phyloP scores from a whole-genome alignment of 1,140 invertebrate genomes.

The Aporrectodea caliginosa region DNA sequence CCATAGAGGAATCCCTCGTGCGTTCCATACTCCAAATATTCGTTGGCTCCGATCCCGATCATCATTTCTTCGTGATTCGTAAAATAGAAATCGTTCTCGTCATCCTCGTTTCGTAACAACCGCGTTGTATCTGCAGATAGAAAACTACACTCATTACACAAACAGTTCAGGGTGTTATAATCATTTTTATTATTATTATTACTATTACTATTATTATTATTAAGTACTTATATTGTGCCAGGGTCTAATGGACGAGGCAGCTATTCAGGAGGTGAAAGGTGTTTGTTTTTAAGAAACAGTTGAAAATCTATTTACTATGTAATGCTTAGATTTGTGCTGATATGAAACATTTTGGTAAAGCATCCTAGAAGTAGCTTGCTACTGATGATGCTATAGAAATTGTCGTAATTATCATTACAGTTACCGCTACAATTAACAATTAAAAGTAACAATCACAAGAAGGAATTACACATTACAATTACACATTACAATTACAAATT shows the following conservation, averaged over 20 bases:
- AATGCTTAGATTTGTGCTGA: too few relatives aligned
- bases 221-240: not conserved
- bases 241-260: not conserved
- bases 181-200: not conserved
- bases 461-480: too few relatives aligned
- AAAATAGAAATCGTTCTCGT: conserved; percentile 97
- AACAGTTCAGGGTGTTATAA: not conserved
- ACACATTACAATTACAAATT: too few relatives aligned
- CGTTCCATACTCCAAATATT: conserved; percentile 98
- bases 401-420: too few relatives aligned
- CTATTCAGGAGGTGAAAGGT: not conserved
- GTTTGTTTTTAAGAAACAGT: too few relatives aligned
- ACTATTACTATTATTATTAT: not conserved
- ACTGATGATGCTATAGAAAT: too few relatives aligned
- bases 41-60: conserved; percentile 94
- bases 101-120: conserved; percentile 90
- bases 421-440: too few relatives aligned
- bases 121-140: conserved; percentile 83
- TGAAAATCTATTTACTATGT: too few relatives aligned
- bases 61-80: conserved; percentile 98
- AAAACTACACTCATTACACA: not conserved
- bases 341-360: too few relatives aligned
- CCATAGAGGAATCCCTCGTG: conserved; percentile 99
- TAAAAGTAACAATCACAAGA: too few relatives aligned
- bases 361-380: too few relatives aligned